These are phyloP conservation scores for Lagodon rhomboides DNA, from an alignment of 2,797 vertebrate genomes.

Conservation along the genomic window DNA sequence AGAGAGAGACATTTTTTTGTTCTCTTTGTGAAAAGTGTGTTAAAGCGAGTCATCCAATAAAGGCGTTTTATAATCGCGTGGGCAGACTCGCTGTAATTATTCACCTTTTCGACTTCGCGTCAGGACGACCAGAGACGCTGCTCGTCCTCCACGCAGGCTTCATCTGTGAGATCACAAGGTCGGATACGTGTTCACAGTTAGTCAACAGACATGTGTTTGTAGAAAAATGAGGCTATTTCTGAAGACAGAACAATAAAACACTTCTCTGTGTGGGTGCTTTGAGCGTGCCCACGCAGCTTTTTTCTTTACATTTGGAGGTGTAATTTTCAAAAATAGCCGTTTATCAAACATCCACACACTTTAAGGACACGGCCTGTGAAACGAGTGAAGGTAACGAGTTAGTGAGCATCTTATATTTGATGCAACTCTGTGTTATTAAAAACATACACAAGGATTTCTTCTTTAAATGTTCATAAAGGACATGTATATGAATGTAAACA, in stretches of 20 bases:
- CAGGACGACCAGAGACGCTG: constrained; percentile 3
- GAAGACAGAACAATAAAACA: constrained; percentile 5
- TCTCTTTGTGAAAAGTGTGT: background rate
- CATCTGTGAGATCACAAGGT: background rate
- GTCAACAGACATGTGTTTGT: background rate
- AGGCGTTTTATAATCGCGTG: background rate
- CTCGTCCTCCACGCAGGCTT: constrained; percentile 14
- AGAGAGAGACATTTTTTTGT: background rate
- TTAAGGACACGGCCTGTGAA: background rate
- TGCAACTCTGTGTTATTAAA: background rate
- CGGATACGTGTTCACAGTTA: background rate
- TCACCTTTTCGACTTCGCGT: background rate
- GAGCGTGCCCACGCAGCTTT: background rate
- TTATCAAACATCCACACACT: background rate
- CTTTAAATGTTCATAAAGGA: no score
- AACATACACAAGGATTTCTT: background rate
- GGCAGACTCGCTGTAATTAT: background rate
- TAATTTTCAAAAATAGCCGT: background rate
- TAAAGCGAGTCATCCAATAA: background rate
- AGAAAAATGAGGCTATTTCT: background rate
- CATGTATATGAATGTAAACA: background rate
- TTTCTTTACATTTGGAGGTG: background rate
- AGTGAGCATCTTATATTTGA: background rate
- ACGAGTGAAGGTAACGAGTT: no score
- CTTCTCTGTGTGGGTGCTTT: background rate